Conservation (phyloP, 2,888 invertebrate species). For the Acrobasis repandana region DNA sequence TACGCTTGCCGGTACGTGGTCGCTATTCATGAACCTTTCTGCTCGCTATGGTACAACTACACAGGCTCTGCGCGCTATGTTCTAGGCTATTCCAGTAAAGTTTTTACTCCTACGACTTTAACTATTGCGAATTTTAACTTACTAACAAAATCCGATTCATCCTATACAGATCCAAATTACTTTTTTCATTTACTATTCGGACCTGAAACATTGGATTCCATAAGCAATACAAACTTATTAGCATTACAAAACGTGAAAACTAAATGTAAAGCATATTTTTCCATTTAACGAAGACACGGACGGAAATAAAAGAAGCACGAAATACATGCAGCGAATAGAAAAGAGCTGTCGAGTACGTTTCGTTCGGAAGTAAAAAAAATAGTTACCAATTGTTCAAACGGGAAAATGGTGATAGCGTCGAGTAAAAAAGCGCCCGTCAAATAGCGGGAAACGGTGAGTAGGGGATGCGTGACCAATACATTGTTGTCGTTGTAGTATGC, state of each 20-base stretch:
- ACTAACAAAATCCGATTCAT: conserved; percentile 68
- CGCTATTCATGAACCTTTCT: too few species aligned
- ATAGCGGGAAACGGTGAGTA: conserved; percentile 65
- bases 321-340: conserved; percentile 19
- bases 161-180: conserved; percentile 63
- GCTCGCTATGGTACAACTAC: too few species aligned
- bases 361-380: conserved; percentile 9
- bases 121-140: conserved; percentile 36
- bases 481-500: conserved; percentile 73
- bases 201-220: conserved; percentile 48
- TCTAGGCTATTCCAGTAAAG: too few species aligned
- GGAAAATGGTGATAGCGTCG: conserved; percentile 68
- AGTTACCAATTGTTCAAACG: conserved; percentile 67
- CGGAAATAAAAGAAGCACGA: neutral
- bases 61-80: too few species aligned
- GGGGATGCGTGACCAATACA: conserved; percentile 72
- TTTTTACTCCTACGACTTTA: too few species aligned
- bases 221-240: neutral
- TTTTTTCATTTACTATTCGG: conserved; percentile 58
- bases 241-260: neutral
- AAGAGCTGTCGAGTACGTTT: conserved; percentile 20
- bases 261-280: conserved; percentile 14
- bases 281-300: conserved; percentile 11
- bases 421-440: conserved; percentile 63
- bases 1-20: too few species aligned